Percentiles rank a stretch among this genome's conserved stretches.
Conservation (phyloP, 64 coral and sea anemone genomes). For the Dendronephthya gigantea region DNA sequence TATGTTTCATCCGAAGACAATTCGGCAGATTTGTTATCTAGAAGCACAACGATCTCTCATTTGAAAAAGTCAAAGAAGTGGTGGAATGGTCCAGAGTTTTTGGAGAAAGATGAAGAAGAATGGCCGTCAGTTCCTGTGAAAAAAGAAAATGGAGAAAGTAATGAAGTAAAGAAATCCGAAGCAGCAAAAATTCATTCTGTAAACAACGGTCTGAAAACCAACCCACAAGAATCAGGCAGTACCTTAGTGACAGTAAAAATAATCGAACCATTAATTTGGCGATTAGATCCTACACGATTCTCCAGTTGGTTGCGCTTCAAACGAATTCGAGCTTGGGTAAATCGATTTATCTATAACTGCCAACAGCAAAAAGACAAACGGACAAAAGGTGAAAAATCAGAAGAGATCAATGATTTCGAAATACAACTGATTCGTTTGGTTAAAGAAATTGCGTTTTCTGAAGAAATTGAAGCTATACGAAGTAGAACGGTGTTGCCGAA, state of each 20-base stretch:
- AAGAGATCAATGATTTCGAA: slow-evolving; percentile 28
- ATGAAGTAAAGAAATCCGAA: not conserved
- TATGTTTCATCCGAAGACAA: too few species aligned
- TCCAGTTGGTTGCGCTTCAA: slow-evolving; percentile 36
- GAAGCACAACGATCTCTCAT: too few species aligned
- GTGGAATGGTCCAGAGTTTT: too few species aligned
- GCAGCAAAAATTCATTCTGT: not conserved
- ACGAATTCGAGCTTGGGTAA: slow-evolving; percentile 42
- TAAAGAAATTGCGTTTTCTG: slow-evolving; percentile 15
- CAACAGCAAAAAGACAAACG: slow-evolving; percentile 19
- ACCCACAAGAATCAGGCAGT: not conserved
- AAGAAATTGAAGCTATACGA: not conserved
- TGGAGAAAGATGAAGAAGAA: too few species aligned
- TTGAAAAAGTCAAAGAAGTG: too few species aligned
- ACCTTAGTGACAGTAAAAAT: not conserved
- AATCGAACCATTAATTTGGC: not conserved
- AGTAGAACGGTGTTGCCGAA: slow-evolving; percentile 20
- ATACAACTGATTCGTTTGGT: slow-evolving; percentile 21
- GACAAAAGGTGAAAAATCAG: not conserved
- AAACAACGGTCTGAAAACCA: not conserved
- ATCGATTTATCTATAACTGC: slow-evolving; percentile 47
- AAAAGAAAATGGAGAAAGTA: too few species aligned
- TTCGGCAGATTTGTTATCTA: too few species aligned
- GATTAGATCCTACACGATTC: slow-evolving; percentile 35
- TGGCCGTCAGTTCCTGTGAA: too few species aligned